Evolutionary conservation across 2,888 invertebrate species (phyloP), one percentile per base, ranked within the genome.

Genomic region (Argyra leucocephala): DNA sequence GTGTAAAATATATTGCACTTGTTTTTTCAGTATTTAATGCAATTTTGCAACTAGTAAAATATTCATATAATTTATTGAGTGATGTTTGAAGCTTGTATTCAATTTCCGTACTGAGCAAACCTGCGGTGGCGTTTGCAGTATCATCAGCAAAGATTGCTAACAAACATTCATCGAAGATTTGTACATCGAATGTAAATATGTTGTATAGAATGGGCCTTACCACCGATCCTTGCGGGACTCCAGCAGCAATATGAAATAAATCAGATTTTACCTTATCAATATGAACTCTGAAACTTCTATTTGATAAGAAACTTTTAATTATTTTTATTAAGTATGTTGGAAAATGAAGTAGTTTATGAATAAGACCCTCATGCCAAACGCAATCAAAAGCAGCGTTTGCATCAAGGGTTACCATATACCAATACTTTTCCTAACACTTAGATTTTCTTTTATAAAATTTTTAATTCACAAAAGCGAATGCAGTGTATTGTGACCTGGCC

Each of bases 391-490:
- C 58, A 9, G 21, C 22, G 2, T 22, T 22, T 21, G 21, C 22
- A 58, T 58, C 58, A 58, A 58, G 58, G 7, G 22, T 22, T 6
- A 58, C 22, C 58, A 58, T 58, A 22, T n/a, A n/a, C 58, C 58
- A 21, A 22, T 10, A 22, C 5, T 22, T 21, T 22, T 58, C 2
- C 22, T 58, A 58, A 10, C 9, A 22, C 58, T 12, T 4, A 58
- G 22, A 22, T 58, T 58, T 58, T 21, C 21, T 22, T 21, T 22
- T 22, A 58, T 58, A 58, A 58, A 22, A 5, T 58, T 58, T 21
- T 58, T 58, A 22, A 58, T 4, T 22, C 21, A 21, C 7, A 5
- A 58, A 22, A 21, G 58, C 21, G 21, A 21, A 10, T 58, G 58
- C 9, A 22, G 10, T 9, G 37, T 61, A 60, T 31, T 37, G 61